Conservation (phyloP, 2,113 vertebrate species). For the Dolichotis patagonum region DNA sequence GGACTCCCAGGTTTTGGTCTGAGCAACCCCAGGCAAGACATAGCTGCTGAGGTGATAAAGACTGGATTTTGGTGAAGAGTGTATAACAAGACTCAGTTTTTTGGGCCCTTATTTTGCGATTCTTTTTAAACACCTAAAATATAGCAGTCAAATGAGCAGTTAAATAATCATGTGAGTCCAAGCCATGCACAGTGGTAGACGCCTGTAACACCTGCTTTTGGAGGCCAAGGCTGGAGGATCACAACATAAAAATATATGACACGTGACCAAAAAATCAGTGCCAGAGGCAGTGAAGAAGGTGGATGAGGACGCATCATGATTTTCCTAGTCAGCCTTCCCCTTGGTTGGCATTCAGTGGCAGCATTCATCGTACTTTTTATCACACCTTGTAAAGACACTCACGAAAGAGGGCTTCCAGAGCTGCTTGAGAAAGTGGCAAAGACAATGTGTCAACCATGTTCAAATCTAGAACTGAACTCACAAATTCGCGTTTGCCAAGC, state of each 20-base stretch:
- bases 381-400: not conserved
- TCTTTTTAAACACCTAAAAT: not conserved
- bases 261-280: not conserved
- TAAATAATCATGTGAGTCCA: not conserved
- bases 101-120: not conserved
- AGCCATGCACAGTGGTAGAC: not conserved
- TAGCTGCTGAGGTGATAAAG: not conserved
- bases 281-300: not conserved
- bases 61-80: not conserved
- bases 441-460: not conserved
- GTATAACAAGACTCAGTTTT: not conserved
- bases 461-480: not conserved
- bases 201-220: not conserved
- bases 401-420: not conserved
- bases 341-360: not conserved
- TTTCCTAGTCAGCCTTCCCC: not conserved
- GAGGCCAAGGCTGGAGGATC: not conserved
- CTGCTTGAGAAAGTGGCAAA: not conserved
- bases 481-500: no score
- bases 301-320: not conserved
- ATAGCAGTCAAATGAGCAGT: not conserved
- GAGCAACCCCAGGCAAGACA: not conserved
- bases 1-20: not conserved
- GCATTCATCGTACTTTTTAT: not conserved
- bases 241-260: not conserved